A percentile compares a stretch with the other conserved stretches of the same genome.
Evolutionary conservation across 2,888 invertebrate genomes (phyloP).

Genomic region (Tinea trinotella): DNA sequence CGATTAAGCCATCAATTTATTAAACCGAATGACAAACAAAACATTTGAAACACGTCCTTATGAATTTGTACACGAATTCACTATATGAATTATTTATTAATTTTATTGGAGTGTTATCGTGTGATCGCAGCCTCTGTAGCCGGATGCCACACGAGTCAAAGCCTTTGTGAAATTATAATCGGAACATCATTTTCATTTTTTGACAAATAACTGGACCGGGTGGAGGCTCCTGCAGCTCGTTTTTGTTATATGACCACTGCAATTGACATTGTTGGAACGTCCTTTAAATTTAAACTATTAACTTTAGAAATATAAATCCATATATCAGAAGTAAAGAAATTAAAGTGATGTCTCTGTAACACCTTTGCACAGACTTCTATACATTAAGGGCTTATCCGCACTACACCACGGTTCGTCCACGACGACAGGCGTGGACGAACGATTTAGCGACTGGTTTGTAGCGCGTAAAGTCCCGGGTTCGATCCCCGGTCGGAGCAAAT

Average conservation of each 20-base stretch:
- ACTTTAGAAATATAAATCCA: too few relatives aligned
- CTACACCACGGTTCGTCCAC: too few relatives aligned
- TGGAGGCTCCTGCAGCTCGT: neutral
- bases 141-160: slow-evolving; percentile 21
- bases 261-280: neutral
- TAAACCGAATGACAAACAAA: slow-evolving; percentile 58
- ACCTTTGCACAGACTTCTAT: too few relatives aligned
- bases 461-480: too few relatives aligned
- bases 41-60: slow-evolving; percentile 70
- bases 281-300: too few relatives aligned
- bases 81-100: slow-evolving; percentile 66
- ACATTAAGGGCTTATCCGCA: too few relatives aligned
- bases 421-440: too few relatives aligned
- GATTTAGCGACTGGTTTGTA: too few relatives aligned
- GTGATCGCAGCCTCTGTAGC: slow-evolving; percentile 41
- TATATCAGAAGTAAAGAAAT: too few relatives aligned
- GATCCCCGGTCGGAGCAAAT: too few relatives aligned
- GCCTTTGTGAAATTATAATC: slow-evolving; percentile 59
- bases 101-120: slow-evolving; percentile 69
- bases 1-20: too few relatives aligned
- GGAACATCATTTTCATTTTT: slow-evolving; percentile 63
- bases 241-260: slow-evolving; percentile 4
- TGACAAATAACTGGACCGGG: slow-evolving; percentile 58
- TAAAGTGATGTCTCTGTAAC: too few relatives aligned
- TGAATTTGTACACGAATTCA: slow-evolving; percentile 59